Conservation (phyloP, 2,113 vertebrate genomes). For the Acanthisitta chloris region DNA sequence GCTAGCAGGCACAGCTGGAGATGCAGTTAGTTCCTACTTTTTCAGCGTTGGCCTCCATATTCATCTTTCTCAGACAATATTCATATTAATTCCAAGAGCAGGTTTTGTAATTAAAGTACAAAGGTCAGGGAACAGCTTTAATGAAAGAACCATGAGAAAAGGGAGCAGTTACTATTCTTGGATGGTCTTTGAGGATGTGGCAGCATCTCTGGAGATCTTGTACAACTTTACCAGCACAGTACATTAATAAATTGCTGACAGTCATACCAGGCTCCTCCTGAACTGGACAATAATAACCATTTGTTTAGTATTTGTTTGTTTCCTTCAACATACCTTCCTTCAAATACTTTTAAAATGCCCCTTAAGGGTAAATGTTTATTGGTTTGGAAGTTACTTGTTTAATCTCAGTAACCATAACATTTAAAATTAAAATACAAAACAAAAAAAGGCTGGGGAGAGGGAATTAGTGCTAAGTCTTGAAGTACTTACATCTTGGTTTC, state of each 20-base stretch:
- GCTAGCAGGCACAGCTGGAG: background rate
- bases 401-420: background rate
- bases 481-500: background rate
- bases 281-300: background rate
- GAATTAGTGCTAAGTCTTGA: background rate
- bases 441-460: background rate
- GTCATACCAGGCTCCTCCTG: background rate
- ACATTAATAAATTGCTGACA: background rate
- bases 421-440: background rate
- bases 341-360: background rate
- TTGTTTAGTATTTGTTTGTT: background rate
- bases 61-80: background rate
- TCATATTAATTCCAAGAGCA: background rate
- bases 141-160: background rate
- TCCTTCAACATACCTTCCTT: background rate
- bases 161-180: background rate
- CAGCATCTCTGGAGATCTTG: rapidly evolving
- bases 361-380: background rate
- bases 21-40: background rate
- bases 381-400: background rate
- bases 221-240: background rate
- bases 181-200: background rate
- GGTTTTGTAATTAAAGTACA: background rate
- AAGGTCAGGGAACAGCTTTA: background rate
- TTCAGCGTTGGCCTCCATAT: background rate